Conservation (phyloP, 2,888 invertebrate species). For the Epicampocera succincta region DNA sequence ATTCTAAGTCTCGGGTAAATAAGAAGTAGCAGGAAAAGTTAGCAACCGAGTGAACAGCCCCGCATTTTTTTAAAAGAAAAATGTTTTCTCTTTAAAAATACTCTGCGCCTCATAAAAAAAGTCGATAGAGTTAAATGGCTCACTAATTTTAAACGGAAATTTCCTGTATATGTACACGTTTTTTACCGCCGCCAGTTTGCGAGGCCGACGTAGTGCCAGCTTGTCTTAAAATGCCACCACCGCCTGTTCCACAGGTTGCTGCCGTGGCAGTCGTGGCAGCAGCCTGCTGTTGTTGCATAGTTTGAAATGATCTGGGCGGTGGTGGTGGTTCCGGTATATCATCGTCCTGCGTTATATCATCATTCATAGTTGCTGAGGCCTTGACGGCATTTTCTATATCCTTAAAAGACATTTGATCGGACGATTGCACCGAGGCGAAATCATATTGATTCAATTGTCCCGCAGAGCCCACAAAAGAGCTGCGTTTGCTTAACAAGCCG, state of each 20-base stretch:
- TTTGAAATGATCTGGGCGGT: conserved; percentile 81
- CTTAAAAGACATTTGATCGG: conserved; percentile 79
- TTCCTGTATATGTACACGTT: conserved; percentile 95
- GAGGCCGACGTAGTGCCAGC: conserved; percentile 82
- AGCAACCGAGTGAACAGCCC: too few species aligned
- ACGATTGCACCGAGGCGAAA: conserved; percentile 76
- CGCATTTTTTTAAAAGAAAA: too few species aligned
- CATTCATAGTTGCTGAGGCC: conserved; percentile 74
- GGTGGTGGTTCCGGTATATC: conserved; percentile 85
- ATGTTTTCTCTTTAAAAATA: neutral
- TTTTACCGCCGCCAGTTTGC: conserved; percentile 86
- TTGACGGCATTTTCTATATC: conserved; percentile 78
- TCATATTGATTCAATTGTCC: conserved; percentile 74
- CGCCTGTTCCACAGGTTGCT: conserved; percentile 53
- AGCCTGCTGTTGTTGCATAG: conserved; percentile 74
- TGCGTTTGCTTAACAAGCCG: conserved; percentile 74
- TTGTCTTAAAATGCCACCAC: conserved; percentile 84
- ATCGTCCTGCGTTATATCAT: conserved; percentile 82
- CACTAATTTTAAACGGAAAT: conserved; percentile 88
- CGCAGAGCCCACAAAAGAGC: conserved; percentile 73
- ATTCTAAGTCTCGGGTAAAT: too few species aligned
- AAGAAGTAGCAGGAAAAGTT: too few species aligned
- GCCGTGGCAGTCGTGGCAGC: conserved; percentile 39
- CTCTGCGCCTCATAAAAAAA: neutral
- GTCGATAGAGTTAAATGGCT: neutral